Evolutionary conservation across 2,113 vertebrate species (phyloP).

Genomic region (Dicaeum eximium): DNA sequence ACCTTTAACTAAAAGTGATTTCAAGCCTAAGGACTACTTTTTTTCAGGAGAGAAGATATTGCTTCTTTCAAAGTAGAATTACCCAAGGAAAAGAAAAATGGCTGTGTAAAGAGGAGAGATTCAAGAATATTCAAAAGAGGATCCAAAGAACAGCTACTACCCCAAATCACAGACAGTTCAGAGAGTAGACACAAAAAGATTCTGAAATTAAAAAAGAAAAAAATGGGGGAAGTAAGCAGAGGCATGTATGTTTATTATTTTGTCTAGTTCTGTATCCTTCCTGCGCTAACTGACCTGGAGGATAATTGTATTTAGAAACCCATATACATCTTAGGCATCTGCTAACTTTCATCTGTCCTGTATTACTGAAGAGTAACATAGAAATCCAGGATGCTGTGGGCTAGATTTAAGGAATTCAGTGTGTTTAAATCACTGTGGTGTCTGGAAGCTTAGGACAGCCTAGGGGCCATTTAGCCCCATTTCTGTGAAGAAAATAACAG

Average conservation of each 20-base stretch:
- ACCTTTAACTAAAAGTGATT: neutral
- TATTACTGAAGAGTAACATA: neutral
- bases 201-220: neutral
- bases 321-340: neutral
- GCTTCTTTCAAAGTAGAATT: neutral
- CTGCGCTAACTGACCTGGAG: neutral
- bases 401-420: neutral
- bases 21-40: neutral
- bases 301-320: conserved; percentile 8
- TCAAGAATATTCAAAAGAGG: neutral
- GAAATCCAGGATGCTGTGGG: neutral
- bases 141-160: neutral
- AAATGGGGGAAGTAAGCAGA: neutral
- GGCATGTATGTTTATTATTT: conserved; percentile 34
- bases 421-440: conserved; percentile 16
- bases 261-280: conserved; percentile 44
- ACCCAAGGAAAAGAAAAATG: neutral
- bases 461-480: neutral
- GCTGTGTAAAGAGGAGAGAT: neutral
- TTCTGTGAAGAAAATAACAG: neutral
- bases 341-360: conserved; percentile 48
- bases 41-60: neutral
- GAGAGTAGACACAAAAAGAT: neutral
- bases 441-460: neutral
- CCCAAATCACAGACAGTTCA: neutral